Conservation (phyloP, 2,888 invertebrate species). For the Ectobius pallidus region DNA sequence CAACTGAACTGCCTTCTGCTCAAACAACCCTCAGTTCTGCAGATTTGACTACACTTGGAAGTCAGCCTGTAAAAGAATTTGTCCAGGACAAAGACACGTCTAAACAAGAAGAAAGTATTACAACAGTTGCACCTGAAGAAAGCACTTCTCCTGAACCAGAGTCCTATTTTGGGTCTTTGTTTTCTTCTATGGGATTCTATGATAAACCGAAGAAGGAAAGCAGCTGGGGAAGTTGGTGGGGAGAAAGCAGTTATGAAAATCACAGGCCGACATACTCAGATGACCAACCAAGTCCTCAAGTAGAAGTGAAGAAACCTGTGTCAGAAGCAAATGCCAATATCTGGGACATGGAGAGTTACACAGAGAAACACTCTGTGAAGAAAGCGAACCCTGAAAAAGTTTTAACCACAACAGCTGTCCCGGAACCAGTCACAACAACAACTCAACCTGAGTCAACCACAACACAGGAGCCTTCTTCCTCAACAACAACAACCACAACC, state of each 20-base stretch:
- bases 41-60: too few species aligned
- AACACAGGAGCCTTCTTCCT: not conserved
- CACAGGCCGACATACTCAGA: conserved; percentile 13
- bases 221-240: conserved; percentile 12
- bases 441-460: not conserved
- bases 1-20: too few species aligned
- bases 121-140: not conserved
- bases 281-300: not conserved
- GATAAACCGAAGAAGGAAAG: not conserved
- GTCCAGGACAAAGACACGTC: too few species aligned
- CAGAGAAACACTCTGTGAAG: not conserved
- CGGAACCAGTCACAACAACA: not conserved
- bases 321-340: not conserved
- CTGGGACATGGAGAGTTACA: conserved; percentile 13
- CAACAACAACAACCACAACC: conserved; percentile 27
- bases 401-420: not conserved
- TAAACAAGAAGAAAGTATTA: too few species aligned
- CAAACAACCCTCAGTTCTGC: too few species aligned
- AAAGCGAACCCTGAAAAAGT: conserved; percentile 6
- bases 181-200: not conserved
- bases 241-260: not conserved
- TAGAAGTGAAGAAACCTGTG: not conserved
- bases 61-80: too few species aligned
- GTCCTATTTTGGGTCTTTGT: not conserved
- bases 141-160: not conserved